A percentile compares a stretch with the other conserved stretches of the same genome.
Evolutionary conservation across 2,113 vertebrate species (phyloP).

Genomic region (Psittacus erithacus): DNA sequence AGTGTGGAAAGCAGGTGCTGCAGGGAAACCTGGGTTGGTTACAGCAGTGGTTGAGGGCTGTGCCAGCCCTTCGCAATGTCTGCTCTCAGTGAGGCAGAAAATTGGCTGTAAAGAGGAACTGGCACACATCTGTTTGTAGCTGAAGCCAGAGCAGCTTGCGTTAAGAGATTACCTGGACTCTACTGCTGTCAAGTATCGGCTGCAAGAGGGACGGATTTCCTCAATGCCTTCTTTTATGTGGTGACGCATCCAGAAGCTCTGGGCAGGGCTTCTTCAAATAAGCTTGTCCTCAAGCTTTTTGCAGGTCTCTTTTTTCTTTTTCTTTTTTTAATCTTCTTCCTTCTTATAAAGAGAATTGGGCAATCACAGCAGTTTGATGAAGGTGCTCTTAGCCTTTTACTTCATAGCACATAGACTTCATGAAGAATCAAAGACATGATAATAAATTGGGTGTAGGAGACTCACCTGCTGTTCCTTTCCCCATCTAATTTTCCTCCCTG

Average conservation of each 20-base stretch:
- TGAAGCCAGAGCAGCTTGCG: neutral
- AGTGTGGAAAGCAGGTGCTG: neutral
- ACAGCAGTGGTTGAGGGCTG: neutral
- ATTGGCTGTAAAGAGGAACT: neutral
- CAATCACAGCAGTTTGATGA: neutral
- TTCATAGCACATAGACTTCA: neutral
- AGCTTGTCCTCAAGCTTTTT: neutral
- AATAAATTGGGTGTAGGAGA: neutral
- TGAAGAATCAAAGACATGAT: neutral
- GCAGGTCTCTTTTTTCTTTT: neutral
- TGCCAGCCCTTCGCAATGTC: neutral
- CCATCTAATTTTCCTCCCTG: neutral
- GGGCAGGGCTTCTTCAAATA: neutral
- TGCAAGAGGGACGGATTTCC: neutral
- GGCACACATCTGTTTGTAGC: neutral
- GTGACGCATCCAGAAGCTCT: neutral
- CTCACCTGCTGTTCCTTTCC: neutral
- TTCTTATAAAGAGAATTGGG: neutral
- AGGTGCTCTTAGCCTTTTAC: neutral
- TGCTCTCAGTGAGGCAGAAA: neutral
- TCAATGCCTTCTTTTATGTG: neutral
- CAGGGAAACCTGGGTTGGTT: neutral
- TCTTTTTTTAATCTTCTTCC: accelerated
- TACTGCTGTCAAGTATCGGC: neutral
- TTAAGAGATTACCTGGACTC: neutral